Percentiles rank a stretch among this genome's conserved stretches.
Conservation (phyloP, 2,797 vertebrate genomes). For the Ctenochaetus hawaiiensis region DNA sequence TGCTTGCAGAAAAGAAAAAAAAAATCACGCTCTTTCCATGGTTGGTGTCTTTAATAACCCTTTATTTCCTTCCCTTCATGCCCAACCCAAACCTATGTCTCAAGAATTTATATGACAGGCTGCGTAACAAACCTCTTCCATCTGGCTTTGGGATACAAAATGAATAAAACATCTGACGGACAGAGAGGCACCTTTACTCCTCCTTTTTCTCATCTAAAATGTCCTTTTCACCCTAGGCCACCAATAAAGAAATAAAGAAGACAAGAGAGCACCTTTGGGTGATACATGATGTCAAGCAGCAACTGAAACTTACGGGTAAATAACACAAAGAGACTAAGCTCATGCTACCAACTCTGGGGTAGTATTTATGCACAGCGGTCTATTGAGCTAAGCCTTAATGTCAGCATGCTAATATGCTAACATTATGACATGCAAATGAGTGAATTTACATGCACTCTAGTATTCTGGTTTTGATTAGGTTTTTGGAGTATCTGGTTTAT, state of each 20-base stretch:
- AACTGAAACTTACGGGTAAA: slow-evolving; percentile 6
- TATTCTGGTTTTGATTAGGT: too few species aligned
- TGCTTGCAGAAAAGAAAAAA: slow-evolving; percentile 33
- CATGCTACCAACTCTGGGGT: neutral
- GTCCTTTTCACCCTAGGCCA: slow-evolving; percentile 46
- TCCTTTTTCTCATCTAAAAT: slow-evolving; percentile 25
- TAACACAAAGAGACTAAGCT: neutral
- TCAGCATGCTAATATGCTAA: neutral
- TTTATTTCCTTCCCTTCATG: slow-evolving; percentile 36
- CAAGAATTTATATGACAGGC: slow-evolving; percentile 62
- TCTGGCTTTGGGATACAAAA: slow-evolving; percentile 67
- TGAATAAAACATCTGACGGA: slow-evolving; percentile 76
- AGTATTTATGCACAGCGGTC: too few species aligned
- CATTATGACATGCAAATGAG: too few species aligned
- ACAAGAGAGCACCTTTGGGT: slow-evolving; percentile 22
- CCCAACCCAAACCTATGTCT: slow-evolving; percentile 42
- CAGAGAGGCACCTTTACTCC: slow-evolving; percentile 61
- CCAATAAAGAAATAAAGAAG: slow-evolving; percentile 40
- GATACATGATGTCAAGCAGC: neutral
- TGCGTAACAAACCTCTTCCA: slow-evolving; percentile 69
- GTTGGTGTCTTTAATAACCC: slow-evolving; percentile 35
- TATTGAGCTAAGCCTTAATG: neutral
- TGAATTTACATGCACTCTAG: too few species aligned
- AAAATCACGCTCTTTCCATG: slow-evolving; percentile 45
- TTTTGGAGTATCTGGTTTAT: too few species aligned